Percentiles rank a stretch among this genome's conserved stretches.
Evolutionary conservation across 2,797 vertebrate species (phyloP).

Genomic region (Graptemys geographica): DNA sequence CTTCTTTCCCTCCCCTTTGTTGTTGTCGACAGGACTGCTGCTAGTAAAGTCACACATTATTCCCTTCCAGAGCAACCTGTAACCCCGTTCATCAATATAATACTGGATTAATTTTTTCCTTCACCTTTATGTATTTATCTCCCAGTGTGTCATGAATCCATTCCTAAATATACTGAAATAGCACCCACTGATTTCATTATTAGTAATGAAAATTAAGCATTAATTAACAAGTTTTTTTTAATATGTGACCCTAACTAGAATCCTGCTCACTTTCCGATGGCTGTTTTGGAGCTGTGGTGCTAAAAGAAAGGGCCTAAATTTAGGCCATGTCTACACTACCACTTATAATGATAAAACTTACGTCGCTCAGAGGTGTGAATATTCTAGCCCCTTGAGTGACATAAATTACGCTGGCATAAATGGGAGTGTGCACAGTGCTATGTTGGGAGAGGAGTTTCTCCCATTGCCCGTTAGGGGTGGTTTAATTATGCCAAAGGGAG

Average conservation of each 20-base stretch:
- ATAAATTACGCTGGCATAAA: no score
- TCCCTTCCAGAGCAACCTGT: neutral
- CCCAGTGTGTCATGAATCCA: neutral
- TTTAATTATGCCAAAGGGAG: no score
- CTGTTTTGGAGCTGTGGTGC: neutral
- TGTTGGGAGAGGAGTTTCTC: no score
- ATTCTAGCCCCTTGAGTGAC: no score
- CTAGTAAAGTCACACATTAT: neutral
- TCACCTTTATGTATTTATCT: neutral
- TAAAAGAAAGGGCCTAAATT: neutral
- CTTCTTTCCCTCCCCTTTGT: no score
- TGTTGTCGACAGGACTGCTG: neutral
- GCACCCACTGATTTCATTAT: neutral
- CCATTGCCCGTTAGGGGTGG: no score
- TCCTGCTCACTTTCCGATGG: neutral
- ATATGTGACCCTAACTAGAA: no score
- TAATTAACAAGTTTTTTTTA: no score
- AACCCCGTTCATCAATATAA: neutral
- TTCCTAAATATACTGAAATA: neutral
- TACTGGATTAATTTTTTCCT: neutral
- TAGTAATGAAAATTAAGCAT: neutral
- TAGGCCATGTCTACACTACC: no score
- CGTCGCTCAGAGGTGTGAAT: no score
- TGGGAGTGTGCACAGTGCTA: no score
- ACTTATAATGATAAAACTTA: no score